phyloP scores from a whole-genome alignment of 2,888 invertebrate species.

The Plusia festucae region DNA sequence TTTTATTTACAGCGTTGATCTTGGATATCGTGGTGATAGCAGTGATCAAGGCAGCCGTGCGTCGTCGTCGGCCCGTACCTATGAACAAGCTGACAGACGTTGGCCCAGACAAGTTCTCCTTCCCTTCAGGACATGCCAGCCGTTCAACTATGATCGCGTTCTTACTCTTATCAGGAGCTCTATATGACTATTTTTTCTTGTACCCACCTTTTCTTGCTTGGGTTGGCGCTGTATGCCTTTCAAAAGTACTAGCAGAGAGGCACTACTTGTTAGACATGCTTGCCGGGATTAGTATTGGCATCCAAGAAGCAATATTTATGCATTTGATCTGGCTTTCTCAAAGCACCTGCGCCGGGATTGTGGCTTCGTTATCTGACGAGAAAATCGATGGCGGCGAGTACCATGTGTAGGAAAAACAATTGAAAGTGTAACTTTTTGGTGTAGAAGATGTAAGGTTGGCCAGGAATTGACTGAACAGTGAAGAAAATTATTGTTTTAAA shows the following conservation, averaged over 20 bases:
- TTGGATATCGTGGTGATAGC: slow-evolving; percentile 94
- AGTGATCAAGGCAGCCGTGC: slow-evolving; percentile 92
- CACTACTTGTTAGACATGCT: slow-evolving; percentile 96
- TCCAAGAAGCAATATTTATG: slow-evolving; percentile 91
- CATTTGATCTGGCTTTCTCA: slow-evolving; percentile 92
- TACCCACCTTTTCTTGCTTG: slow-evolving; percentile 92
- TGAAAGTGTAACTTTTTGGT: neutral
- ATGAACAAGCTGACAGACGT: slow-evolving; percentile 92
- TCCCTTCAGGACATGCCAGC: slow-evolving; percentile 98
- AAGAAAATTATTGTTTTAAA: neutral
- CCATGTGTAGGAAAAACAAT: slow-evolving; percentile 87
- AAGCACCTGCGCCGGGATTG: slow-evolving; percentile 88
- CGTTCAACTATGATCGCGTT: slow-evolving; percentile 93
- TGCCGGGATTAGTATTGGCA: slow-evolving; percentile 93
- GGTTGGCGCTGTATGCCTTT: slow-evolving; percentile 93
- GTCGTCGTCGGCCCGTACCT: slow-evolving; percentile 93
- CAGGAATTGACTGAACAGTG: neutral
- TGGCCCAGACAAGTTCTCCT: slow-evolving; percentile 96
- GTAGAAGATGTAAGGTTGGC: neutral
- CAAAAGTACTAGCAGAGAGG: slow-evolving; percentile 94
- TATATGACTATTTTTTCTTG: slow-evolving; percentile 87
- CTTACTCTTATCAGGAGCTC: slow-evolving; percentile 92
- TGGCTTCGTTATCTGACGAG: slow-evolving; percentile 91
- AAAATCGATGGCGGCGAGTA: slow-evolving; percentile 92
- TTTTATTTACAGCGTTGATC: slow-evolving; percentile 92